A percentile compares a stretch with the other conserved stretches of the same genome.
These are phyloP conservation scores for Sorex maritimensis DNA, from an alignment of 2,797 vertebrate species.

Conservation along the genomic window DNA sequence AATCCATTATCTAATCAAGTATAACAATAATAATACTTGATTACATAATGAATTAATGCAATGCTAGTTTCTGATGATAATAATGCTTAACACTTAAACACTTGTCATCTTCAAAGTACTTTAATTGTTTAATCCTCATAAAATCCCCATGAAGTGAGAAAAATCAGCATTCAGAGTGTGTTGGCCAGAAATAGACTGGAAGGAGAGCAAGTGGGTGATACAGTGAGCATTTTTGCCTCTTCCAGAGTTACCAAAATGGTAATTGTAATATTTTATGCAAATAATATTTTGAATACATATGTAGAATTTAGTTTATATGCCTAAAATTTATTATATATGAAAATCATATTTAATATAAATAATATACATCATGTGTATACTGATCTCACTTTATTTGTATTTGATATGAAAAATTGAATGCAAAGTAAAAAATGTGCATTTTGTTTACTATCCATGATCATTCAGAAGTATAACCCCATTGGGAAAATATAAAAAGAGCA, in stretches of 20 bases:
- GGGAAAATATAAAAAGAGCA: constrained; percentile 18
- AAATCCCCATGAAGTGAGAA: neutral
- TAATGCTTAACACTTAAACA: constrained; percentile 46
- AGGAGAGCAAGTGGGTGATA: neutral
- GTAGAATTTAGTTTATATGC: neutral
- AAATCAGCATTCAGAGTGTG: neutral
- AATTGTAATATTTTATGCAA: neutral
- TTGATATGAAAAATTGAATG: constrained; percentile 34
- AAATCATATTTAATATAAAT: neutral
- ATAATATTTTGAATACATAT: neutral
- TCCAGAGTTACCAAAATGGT: neutral
- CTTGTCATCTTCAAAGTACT: constrained; percentile 75
- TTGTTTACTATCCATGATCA: neutral
- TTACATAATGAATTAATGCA: constrained; percentile 66
- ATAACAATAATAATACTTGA: constrained; percentile 59
- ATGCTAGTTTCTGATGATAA: constrained; percentile 67
- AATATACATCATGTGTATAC: neutral
- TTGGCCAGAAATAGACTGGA: neutral
- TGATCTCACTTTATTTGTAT: constrained; percentile 14
- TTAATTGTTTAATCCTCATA: constrained; percentile 54
- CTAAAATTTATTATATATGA: neutral
- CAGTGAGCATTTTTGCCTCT: neutral
- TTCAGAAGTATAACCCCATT: neutral
- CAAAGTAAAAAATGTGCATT: constrained; percentile 48
- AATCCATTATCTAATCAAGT: constrained; percentile 71